phyloP scores from a whole-genome alignment of 2,797 vertebrate species.

The Hafferia zeledoni region DNA sequence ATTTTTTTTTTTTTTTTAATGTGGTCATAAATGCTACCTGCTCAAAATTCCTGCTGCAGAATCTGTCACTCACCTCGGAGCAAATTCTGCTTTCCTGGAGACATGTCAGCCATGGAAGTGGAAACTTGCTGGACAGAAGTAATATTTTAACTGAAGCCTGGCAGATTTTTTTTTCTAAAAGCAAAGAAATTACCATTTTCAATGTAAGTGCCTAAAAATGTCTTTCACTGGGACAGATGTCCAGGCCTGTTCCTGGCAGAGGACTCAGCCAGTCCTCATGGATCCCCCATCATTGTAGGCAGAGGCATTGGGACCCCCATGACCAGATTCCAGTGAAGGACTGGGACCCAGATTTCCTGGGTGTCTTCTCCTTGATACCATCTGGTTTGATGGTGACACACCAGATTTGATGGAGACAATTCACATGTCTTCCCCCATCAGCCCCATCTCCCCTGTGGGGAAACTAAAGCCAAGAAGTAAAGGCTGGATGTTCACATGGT shows the following conservation, averaged over 20 bases:
- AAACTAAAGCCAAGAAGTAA: background rate
- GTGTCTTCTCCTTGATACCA: fast-evolving
- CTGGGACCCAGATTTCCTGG: background rate
- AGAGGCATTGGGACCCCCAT: background rate
- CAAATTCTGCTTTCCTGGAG: background rate
- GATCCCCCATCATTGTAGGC: fast-evolving
- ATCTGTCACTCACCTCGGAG: background rate
- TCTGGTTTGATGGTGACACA: background rate
- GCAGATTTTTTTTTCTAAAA: background rate
- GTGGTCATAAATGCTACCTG: background rate
- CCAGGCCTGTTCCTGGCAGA: background rate
- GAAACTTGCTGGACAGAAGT: background rate
- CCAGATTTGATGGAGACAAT: background rate
- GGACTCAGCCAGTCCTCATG: background rate
- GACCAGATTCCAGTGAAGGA: background rate
- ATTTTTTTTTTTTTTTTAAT: background rate
- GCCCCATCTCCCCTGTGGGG: fast-evolving
- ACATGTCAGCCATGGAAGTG: background rate
- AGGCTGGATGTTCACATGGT: background rate
- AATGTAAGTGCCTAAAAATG: background rate
- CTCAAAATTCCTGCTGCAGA: background rate
- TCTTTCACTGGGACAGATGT: background rate
- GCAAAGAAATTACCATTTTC: background rate
- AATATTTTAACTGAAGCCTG: background rate
- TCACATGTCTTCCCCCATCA: background rate